These are phyloP conservation scores for Pyrocephalus nanus DNA, from an alignment of 2,797 vertebrate species.

Conservation along the genomic window DNA sequence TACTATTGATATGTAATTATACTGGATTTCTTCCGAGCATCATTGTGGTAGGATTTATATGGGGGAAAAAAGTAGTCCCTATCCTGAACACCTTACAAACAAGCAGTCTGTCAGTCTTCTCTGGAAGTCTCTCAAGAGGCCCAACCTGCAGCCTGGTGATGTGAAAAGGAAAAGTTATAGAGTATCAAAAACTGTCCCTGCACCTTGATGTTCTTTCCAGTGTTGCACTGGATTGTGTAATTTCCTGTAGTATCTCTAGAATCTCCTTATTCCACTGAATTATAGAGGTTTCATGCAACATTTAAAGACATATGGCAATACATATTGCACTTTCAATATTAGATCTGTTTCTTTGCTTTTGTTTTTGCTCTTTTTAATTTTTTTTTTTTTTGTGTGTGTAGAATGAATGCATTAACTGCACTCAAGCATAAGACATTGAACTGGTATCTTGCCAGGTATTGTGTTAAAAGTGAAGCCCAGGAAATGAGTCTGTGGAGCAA, in stretches of 20 bases:
- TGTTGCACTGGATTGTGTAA: not conserved
- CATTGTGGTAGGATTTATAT: not conserved
- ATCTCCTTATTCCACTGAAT: not conserved
- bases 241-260: not conserved
- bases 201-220: not conserved
- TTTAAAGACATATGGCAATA: not conserved
- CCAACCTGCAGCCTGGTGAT: rapidly evolving
- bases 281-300: not conserved
- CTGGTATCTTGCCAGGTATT: not conserved
- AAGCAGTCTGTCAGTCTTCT: not conserved
- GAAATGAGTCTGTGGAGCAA: constrained; percentile 48
- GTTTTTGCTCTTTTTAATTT: not conserved
- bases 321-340: not conserved
- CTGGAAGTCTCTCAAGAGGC: not conserved
- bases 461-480: constrained; percentile 33
- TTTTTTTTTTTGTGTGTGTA: not conserved
- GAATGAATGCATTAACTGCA: not conserved
- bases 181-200: not conserved
- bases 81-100: not conserved
- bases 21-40: not conserved
- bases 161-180: not conserved
- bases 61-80: not conserved
- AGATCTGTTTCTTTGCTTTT: not conserved
- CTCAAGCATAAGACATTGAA: not conserved
- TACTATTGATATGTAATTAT: not conserved